Evolutionary conservation across 2,888 invertebrate genomes (phyloP), one percentile per base, ranked within the genome.

Genomic region (Azorinus chamasolen): DNA sequence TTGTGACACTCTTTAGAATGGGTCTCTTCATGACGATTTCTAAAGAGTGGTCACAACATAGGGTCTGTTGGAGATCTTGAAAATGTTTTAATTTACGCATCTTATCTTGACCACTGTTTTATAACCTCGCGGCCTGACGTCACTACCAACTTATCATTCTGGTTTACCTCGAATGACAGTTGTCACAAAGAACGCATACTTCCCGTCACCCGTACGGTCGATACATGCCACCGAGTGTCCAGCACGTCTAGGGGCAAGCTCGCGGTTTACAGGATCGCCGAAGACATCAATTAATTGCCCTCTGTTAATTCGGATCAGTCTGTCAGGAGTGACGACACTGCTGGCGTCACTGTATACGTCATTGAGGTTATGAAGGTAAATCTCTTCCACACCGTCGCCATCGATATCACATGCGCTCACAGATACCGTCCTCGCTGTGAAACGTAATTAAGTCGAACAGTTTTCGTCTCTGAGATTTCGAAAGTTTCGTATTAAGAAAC

Each of bases 381-480:
- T 87, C 72, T 91, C 91, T 69, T 91, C 91, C 20, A 55, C 45
- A 0, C 91, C 91, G 70, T 91, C 90, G 6, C 91, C 91, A 50
- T 91, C 91, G 1, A 91, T 83, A 64, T 91, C 91, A 84, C 90
- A 90, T 0, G 90, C 86, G 69, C 88, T 87, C 18, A 90, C 88
- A 0, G 70, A 53, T 1, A 73, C 39, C 5, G 81, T 74, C 41
- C 43, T 54, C 22, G 70, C 80, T 80, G 46, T n/a, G 18, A 54
- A 50, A 25, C 10, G 32, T 32, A n/a, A n/a, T n/a, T n/a, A n/a
- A n/a, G n/a, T n/a, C n/a, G n/a, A n/a, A n/a, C n/a, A n/a, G n/a
- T n/a, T n/a, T n/a, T n/a, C n/a, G n/a, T n/a, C n/a, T n/a, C n/a
- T n/a, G n/a, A n/a, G n/a, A n/a, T n/a, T n/a, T n/a, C n/a, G n/a